Evolutionary conservation across 1,140 invertebrate genomes (phyloP).

Genomic region (Temnothorax curvispinosus): DNA sequence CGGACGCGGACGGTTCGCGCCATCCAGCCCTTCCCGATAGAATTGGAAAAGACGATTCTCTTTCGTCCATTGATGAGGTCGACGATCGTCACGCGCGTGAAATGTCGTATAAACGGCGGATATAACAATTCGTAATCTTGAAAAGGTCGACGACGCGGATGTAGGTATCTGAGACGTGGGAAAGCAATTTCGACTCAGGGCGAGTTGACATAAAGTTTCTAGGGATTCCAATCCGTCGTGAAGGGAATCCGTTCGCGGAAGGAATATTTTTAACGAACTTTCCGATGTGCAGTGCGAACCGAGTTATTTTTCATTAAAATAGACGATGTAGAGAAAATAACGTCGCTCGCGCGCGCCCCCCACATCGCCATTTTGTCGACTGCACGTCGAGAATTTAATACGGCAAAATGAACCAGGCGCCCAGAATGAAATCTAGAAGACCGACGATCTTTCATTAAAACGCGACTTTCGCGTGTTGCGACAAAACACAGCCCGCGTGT

Average conservation of each 20-base stretch:
- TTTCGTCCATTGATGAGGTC: neutral
- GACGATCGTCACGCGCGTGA: conserved; percentile 2
- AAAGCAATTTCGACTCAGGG: neutral
- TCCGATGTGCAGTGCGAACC: neutral
- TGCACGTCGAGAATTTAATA: conserved; percentile 48
- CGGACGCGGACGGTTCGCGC: neutral
- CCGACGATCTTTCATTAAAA: conserved; percentile 62
- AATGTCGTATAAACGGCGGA: conserved; percentile 17
- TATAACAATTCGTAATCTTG: neutral
- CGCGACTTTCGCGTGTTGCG: conserved; percentile 44
- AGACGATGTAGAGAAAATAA: conserved; percentile 10
- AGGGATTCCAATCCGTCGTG: neutral
- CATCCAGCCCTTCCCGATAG: neutral
- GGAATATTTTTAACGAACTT: conserved; percentile 1
- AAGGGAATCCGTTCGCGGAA: neutral
- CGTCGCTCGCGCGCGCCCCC: neutral
- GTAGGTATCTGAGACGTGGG: neutral
- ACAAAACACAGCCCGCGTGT: conserved; percentile 29
- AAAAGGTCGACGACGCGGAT: neutral
- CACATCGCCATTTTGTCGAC: conserved; percentile 45
- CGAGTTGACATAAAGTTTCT: neutral
- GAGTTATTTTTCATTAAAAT: conserved; percentile 19
- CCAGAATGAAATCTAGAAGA: conserved; percentile 35
- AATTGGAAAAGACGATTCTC: conserved; percentile 55
- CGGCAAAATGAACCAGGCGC: conserved; percentile 17